Evolutionary conservation across 2,888 invertebrate species (phyloP), one percentile per base, ranked within the genome.

Genomic region (Andrena praecox): DNA sequence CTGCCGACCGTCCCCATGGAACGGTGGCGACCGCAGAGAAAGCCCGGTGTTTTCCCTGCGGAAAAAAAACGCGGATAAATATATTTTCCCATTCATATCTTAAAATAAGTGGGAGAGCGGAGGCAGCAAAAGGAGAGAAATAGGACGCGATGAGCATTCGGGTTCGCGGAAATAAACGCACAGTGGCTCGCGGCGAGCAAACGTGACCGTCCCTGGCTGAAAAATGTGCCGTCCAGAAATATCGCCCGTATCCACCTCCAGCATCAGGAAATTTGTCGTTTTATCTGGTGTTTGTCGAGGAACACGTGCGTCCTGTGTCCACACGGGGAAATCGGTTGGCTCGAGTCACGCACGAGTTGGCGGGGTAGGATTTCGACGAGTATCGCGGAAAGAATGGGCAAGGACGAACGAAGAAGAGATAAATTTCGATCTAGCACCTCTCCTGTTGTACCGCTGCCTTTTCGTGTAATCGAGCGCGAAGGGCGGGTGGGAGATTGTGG

Each of bases 281-380:
- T 24, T n/a, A 35, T 35, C 20, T 60, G n/a, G 24, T 10, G 42
- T 42, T 42, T 42, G 42, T 16, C 42, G 42, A 42, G 42, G 16
- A 42, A 16, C 42, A 42, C 42, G 42, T 42, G 42, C 42, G 56
- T 27, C 56, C 56, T 56, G 27, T 24, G 20, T 56, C 27, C 56
- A 56, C 56, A 12, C 24, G 64, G n/a, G 42, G 42, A 50, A 62
- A 63, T 63, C 27, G 52, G 63, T 50, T 71, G 24, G 72, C 63
- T 72, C 72, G 72, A 24, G 52, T 63, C 63, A 27, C 52, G 63
- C 52, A 63, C 72, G 72, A 72, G 72, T 72, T 72, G 29, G 4
- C 35, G 50, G 4, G 4, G 42, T 24, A 29, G n/a, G 68, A 33
- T 7, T 20, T 24, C 33, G 29, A 24, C 62, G 35, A 63, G 62